These are phyloP conservation scores for Euthynnus affinis DNA, from an alignment of 2,797 vertebrate genomes.

Conservation along the genomic window DNA sequence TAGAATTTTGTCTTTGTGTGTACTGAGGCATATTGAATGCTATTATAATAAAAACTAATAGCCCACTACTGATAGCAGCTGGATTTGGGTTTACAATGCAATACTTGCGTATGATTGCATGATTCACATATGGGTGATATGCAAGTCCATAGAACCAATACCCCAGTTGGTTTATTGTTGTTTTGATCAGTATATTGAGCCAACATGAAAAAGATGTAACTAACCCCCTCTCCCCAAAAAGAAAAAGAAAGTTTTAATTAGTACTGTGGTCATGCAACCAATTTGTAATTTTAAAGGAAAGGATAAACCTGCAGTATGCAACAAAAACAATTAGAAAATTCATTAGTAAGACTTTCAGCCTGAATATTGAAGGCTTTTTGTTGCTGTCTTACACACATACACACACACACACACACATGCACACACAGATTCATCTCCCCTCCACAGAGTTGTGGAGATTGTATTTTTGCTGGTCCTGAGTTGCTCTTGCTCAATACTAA, in stretches of 20 bases:
- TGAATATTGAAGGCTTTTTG: neutral
- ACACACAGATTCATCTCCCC: neutral
- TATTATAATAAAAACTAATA: neutral
- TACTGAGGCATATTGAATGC: neutral
- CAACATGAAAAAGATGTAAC: neutral
- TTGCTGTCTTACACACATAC: neutral
- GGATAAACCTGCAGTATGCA: neutral
- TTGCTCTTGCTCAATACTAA: conserved; percentile 46
- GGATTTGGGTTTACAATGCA: neutral
- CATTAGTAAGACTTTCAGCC: neutral
- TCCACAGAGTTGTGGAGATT: conserved; percentile 31
- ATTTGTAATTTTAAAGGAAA: neutral
- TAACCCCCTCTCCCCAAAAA: neutral
- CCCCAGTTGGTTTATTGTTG: neutral
- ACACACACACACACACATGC: neutral
- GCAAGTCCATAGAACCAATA: rapidly evolving
- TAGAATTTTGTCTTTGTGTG: neutral
- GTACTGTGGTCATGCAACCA: neutral
- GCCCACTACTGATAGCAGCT: neutral
- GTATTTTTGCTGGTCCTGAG: conserved; percentile 43
- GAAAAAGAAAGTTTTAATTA: neutral
- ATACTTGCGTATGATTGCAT: neutral
- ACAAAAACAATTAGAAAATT: conserved; percentile 1
- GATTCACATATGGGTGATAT: neutral
- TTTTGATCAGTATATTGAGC: neutral